Conservation (phyloP, 2,888 invertebrate species). For the Nomada ruficornis region DNA sequence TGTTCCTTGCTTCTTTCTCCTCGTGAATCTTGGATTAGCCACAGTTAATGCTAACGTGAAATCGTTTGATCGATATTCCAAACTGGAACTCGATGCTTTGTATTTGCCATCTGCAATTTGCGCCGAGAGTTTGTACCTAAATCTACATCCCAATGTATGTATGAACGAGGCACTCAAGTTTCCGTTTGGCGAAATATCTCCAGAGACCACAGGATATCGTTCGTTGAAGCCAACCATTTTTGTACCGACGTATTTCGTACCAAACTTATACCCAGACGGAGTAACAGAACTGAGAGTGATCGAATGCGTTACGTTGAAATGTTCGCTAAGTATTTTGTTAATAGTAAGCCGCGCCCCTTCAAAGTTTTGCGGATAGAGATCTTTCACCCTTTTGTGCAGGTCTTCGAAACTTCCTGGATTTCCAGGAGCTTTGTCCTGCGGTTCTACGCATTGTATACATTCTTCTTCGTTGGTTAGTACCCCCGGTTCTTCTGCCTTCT, state of each 20-base stretch:
- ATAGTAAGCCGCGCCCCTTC: conserved; percentile 77
- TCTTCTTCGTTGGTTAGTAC: conserved; percentile 32
- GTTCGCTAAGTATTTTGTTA: conserved; percentile 75
- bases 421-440: conserved; percentile 73
- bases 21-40: conserved; percentile 74
- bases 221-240: conserved; percentile 77
- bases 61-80: conserved; percentile 82
- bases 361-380: conserved; percentile 79
- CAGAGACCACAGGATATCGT: conserved; percentile 77
- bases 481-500: conserved; percentile 40
- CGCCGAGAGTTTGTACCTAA: conserved; percentile 75
- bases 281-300: conserved; percentile 76
- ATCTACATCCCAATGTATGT: conserved; percentile 80
- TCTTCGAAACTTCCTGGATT: conserved; percentile 82
- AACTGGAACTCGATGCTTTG: conserved; percentile 70
- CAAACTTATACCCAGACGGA: conserved; percentile 81
- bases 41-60: conserved; percentile 77
- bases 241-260: conserved; percentile 76
- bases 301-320: conserved; percentile 77
- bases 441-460: conserved; percentile 64
- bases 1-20: conserved; percentile 70
- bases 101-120: conserved; percentile 74
- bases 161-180: conserved; percentile 76
- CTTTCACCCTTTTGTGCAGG: conserved; percentile 79
- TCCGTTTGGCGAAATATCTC: conserved; percentile 79